These are phyloP conservation scores for Orchestes rusci DNA, from an alignment of 2,888 invertebrate species.

Conservation along the genomic window DNA sequence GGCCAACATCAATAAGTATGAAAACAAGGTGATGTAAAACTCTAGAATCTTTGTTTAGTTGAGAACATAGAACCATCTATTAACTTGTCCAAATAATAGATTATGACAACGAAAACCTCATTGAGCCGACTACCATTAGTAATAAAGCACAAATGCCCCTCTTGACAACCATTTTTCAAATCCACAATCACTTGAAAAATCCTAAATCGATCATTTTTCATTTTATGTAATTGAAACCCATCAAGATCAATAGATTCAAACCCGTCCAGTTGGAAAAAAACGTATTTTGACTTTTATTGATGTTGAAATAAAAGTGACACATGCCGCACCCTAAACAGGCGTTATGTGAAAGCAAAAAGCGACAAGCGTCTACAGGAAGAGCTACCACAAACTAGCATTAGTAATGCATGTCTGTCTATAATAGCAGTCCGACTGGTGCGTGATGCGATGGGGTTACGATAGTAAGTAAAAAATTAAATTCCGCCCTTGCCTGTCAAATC, in stretches of 20 bases:
- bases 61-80: no score
- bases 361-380: slow-evolving; percentile 25
- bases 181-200: no score
- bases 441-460: slow-evolving; percentile 41
- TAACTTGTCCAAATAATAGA: no score
- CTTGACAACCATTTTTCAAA: no score
- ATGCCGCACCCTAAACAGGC: slow-evolving; percentile 24
- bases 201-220: background rate
- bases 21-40: no score
- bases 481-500: slow-evolving; percentile 42
- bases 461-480: slow-evolving; percentile 36
- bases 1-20: no score
- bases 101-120: no score
- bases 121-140: no score
- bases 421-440: slow-evolving; percentile 28
- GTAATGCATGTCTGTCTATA: slow-evolving; percentile 35
- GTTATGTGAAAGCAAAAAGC: slow-evolving; percentile 23
- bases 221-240: background rate
- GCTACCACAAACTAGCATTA: slow-evolving; percentile 34
- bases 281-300: background rate
- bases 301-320: slow-evolving; percentile 1
- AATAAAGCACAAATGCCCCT: no score
- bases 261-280: no score
- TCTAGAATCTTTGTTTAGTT: no score
- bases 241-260: background rate